phyloP scores from a whole-genome alignment of 1,140 invertebrate species.

The Neotoxoptera formosana region DNA sequence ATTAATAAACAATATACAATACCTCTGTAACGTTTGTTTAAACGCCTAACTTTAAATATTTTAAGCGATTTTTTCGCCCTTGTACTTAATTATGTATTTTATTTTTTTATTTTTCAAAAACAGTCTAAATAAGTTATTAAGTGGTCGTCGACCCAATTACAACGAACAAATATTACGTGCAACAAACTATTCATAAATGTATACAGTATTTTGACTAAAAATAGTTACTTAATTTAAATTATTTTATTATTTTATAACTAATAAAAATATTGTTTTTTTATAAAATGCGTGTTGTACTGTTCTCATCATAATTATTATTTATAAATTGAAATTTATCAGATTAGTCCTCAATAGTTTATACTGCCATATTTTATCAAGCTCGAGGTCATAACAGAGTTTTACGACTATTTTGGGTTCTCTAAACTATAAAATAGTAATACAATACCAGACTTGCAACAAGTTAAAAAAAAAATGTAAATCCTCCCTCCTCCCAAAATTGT shows the following conservation, averaged over 20 bases:
- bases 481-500: too few relatives aligned
- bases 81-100: background rate
- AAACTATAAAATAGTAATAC: too few relatives aligned
- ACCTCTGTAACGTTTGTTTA: background rate
- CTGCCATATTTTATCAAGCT: background rate
- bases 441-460: too few relatives aligned
- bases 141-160: background rate
- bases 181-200: background rate
- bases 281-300: background rate
- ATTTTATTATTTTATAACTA: constrained; percentile 21
- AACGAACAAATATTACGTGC: background rate
- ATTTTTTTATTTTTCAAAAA: constrained; percentile 5
- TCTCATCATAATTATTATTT: background rate
- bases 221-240: constrained; percentile 26
- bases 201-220: background rate
- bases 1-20: background rate
- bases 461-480: too few relatives aligned
- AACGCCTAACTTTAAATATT: background rate
- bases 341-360: background rate
- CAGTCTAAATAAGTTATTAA: background rate
- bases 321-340: background rate
- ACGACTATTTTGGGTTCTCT: too few relatives aligned
- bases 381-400: too few relatives aligned
- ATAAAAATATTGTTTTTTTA: constrained; percentile 12
- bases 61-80: background rate